Conservation (phyloP, 2,797 vertebrate genomes). For the Rhyacichthys aspro region DNA sequence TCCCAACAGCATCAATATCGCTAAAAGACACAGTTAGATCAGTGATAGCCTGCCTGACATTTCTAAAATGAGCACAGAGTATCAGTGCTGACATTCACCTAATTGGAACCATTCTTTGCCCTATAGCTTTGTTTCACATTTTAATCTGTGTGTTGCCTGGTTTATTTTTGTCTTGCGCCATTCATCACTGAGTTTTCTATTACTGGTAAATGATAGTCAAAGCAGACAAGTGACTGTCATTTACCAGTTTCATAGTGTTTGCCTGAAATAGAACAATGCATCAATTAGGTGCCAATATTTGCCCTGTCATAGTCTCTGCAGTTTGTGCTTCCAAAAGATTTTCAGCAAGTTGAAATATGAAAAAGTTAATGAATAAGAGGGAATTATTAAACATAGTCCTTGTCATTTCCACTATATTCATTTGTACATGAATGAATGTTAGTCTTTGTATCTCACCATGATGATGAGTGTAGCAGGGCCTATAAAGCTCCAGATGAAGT, state of each 20-base stretch:
- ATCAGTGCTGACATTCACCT: conserved; percentile 67
- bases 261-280: conserved; percentile 15
- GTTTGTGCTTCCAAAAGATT: conserved; percentile 26
- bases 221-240: conserved; percentile 10
- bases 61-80: conserved; percentile 54
- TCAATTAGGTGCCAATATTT: conserved; percentile 42
- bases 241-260: neutral
- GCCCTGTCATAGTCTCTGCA: conserved; percentile 37
- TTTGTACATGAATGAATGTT: conserved; percentile 24
- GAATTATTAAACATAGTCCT: conserved; percentile 30
- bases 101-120: conserved; percentile 66
- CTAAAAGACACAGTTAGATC: conserved; percentile 50
- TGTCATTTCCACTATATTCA: neutral
- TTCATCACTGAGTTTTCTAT: neutral
- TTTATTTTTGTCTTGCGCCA: conserved; percentile 20
- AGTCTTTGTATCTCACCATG: conserved; percentile 89
- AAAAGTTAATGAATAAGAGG: conserved; percentile 47
- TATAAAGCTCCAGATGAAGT: conserved; percentile 99
- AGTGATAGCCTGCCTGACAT: conserved; percentile 58
- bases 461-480: conserved; percentile 99
- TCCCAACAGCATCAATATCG: conserved; percentile 39
- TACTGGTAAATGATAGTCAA: conserved; percentile 8
- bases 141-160: conserved; percentile 28
- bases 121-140: conserved; percentile 20
- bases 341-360: conserved; percentile 36